Conservation (phyloP, 2,797 vertebrate genomes). For the Nannoperca obscura region DNA sequence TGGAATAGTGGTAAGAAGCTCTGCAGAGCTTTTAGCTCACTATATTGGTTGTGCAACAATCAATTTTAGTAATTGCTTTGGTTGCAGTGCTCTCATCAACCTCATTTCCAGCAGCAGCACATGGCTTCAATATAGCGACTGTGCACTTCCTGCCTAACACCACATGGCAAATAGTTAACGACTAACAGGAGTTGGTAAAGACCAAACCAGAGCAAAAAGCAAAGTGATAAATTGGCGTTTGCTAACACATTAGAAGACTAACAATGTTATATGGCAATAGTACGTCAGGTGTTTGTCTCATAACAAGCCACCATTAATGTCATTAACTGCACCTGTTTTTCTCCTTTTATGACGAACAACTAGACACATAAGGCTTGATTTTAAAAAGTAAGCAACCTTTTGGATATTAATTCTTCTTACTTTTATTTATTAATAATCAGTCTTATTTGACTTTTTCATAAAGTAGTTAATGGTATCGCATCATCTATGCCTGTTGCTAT, state of each 20-base stretch:
- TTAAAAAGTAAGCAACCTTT: neutral
- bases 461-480: neutral
- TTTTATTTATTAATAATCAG: neutral
- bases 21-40: neutral
- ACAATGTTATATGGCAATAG: no score
- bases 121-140: neutral
- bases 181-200: neutral
- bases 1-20: neutral
- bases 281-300: no score
- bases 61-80: neutral
- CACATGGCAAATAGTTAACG: conserved; percentile 1
- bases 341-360: neutral
- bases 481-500: neutral
- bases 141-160: no score
- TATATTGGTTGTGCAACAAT: neutral
- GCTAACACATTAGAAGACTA: neutral
- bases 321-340: neutral
- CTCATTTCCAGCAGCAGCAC: conserved; percentile 10
- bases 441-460: neutral
- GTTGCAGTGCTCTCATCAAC: neutral
- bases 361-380: neutral
- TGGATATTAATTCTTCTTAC: neutral
- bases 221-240: neutral
- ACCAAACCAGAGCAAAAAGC: neutral
- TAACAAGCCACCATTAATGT: neutral